Percentiles rank a stretch among this genome's conserved stretches.
Evolutionary conservation across 2,797 vertebrate genomes (phyloP).

Genomic region (Jordanella pulchra): DNA sequence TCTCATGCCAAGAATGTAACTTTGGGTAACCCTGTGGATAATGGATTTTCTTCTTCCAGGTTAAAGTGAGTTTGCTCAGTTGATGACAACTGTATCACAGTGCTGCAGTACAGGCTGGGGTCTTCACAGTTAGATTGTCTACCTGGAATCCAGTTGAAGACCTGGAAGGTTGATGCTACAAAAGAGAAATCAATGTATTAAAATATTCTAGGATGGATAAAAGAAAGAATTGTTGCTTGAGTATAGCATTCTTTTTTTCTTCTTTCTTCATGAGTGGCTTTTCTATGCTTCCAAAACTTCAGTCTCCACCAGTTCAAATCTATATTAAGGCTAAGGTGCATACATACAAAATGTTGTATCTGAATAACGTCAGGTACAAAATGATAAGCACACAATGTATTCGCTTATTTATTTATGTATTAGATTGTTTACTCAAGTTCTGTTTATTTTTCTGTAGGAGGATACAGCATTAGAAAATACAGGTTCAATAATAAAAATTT

Average conservation of each 20-base stretch:
- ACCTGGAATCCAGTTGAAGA: conserved; percentile 13
- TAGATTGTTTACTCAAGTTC: too few relatives aligned
- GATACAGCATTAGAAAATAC: too few relatives aligned
- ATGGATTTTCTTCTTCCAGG: conserved; percentile 32
- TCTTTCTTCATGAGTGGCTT: background rate
- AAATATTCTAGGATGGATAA: conserved; percentile 15
- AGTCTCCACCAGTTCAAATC: background rate
- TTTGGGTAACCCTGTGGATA: conserved; percentile 37
- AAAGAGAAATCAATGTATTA: background rate
- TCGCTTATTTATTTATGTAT: too few relatives aligned
- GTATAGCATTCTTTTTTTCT: background rate
- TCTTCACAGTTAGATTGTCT: conserved; percentile 51
- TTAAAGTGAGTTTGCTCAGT: conserved; percentile 51
- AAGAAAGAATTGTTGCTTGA: conserved; percentile 10
- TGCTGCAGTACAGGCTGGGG: conserved; percentile 31
- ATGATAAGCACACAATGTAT: too few relatives aligned
- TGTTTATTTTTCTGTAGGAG: too few relatives aligned
- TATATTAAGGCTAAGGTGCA: background rate
- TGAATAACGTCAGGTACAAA: too few relatives aligned
- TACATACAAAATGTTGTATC: too few relatives aligned
- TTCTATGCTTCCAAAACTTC: background rate
- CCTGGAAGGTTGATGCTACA: conserved; percentile 43
- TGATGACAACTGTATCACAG: conserved; percentile 50
- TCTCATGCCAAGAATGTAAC: conserved; percentile 20
- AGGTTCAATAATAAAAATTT: too few relatives aligned